A percentile compares a stretch with the other conserved stretches of the same genome.
These are phyloP conservation scores for Aphis gossypii DNA, from an alignment of 1,140 invertebrate species.

Conservation along the genomic window DNA sequence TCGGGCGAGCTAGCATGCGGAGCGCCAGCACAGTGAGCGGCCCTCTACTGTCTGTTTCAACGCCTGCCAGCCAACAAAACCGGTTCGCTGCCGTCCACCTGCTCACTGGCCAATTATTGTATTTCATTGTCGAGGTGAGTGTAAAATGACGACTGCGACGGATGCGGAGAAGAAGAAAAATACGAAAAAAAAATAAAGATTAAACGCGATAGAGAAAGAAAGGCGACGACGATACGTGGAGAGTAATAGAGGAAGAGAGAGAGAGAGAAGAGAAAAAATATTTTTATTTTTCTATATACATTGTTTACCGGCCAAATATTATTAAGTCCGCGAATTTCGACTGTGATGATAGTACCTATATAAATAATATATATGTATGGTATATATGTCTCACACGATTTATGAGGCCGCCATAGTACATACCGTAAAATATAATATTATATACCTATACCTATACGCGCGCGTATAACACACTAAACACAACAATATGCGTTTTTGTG, in stretches of 20 bases:
- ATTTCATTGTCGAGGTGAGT: constrained; percentile 66
- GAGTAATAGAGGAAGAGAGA: background rate
- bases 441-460: background rate
- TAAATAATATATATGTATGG: background rate
- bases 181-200: background rate
- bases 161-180: background rate
- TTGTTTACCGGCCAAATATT: constrained; percentile 26
- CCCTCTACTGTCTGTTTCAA: constrained; percentile 58
- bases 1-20: constrained; percentile 54
- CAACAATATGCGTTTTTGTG: background rate
- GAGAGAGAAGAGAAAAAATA: background rate
- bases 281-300: background rate
- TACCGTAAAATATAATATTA: constrained; percentile 19
- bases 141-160: constrained; percentile 12
- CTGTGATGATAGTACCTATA: background rate
- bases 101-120: constrained; percentile 65
- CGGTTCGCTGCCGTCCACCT: constrained; percentile 64
- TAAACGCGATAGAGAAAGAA: background rate
- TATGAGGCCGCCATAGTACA: constrained; percentile 12
- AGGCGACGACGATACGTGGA: too few species aligned
- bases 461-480: background rate
- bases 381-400: background rate
- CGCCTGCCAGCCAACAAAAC: constrained; percentile 58
- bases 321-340: background rate
- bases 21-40: constrained; percentile 56